Conservation (phyloP, 1,140 invertebrate genomes). For the Drosophila quadrilineata region DNA sequence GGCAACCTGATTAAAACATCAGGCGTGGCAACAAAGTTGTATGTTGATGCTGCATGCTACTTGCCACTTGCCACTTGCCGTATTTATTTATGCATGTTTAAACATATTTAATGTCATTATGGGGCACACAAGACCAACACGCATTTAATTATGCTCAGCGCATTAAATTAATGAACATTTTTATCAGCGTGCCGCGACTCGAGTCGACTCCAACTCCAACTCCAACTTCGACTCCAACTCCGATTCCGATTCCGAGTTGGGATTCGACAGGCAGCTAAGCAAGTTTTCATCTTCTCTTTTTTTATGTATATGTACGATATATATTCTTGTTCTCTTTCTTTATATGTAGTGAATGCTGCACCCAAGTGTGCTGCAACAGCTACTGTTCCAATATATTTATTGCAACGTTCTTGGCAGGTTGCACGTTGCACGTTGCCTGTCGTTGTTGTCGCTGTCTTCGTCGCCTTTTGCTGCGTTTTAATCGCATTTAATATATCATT, state of each 20-base stretch:
- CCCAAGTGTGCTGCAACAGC: conserved; percentile 53
- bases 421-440: conserved; percentile 24
- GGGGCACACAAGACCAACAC: conserved; percentile 63
- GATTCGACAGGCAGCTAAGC: not conserved
- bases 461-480: conserved; percentile 53
- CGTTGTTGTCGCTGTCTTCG: conserved; percentile 41
- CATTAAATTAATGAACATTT: conserved; percentile 79
- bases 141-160: conserved; percentile 74
- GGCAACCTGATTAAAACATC: conserved; percentile 71
- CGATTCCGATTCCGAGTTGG: not conserved
- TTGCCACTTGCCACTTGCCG: conserved; percentile 3
- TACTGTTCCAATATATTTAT: conserved; percentile 74
- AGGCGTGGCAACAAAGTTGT: conserved; percentile 11
- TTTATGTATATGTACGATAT: no score
- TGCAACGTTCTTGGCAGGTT: conserved; percentile 42
- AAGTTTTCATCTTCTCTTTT: no score
- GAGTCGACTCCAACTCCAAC: not conserved
- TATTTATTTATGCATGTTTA: conserved; percentile 79
- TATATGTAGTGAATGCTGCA: no score
- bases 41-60: not conserved
- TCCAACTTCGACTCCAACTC: not conserved
- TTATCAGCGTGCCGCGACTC: conserved; percentile 46
- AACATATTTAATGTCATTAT: conserved; percentile 79
- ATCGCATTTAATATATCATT: conserved; percentile 80
- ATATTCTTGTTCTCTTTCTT: no score